Conservation (phyloP, 1,140 invertebrate genomes). For the Neodiprion virginianus region DNA sequence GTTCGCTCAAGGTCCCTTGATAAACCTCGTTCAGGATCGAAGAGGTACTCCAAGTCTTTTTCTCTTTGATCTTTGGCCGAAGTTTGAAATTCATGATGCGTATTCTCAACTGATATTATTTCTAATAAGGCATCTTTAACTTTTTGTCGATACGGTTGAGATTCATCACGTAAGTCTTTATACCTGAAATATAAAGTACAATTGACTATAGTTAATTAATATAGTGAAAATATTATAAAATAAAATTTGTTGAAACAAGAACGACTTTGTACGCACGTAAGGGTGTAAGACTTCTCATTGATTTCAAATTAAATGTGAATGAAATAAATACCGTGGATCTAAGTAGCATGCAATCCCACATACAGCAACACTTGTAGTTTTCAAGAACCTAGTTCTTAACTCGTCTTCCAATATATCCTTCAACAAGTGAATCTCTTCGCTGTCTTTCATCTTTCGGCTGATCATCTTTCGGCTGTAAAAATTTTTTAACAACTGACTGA, state of each 20-base stretch:
- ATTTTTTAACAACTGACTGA: constrained; percentile 9
- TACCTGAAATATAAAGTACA: too few species aligned
- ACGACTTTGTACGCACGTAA: too few species aligned
- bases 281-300: too few species aligned
- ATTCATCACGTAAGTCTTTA: background rate
- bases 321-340: too few species aligned
- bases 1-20: background rate
- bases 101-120: background rate
- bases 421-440: background rate
- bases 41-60: constrained; percentile 10
- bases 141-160: background rate
- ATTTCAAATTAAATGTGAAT: too few species aligned
- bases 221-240: too few species aligned
- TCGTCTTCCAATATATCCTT: constrained; percentile 9
- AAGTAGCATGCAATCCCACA: too few species aligned
- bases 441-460: background rate
- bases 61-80: constrained; percentile 5
- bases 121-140: background rate
- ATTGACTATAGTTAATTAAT: too few species aligned
- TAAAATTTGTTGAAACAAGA: too few species aligned
- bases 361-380: too few species aligned
- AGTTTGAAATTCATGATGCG: background rate
- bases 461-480: background rate
- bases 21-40: constrained; percentile 6
- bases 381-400: too few species aligned